These are phyloP conservation scores for Thomomys bottae DNA, from an alignment of 2,113 vertebrate genomes.

Conservation along the genomic window DNA sequence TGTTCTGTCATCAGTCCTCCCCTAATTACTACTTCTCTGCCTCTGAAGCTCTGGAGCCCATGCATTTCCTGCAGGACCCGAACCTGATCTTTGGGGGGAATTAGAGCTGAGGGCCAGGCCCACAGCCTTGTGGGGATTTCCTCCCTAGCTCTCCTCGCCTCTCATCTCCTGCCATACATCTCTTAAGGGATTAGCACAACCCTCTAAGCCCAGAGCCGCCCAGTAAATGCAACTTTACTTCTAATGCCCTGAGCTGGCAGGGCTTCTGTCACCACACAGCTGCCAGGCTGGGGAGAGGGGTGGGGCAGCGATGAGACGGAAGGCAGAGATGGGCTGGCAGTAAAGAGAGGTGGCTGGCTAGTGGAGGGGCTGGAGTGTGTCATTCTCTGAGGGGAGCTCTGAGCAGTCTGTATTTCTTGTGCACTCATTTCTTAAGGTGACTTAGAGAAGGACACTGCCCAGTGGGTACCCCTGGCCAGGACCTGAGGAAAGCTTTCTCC, in stretches of 20 bases:
- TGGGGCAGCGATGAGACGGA: not conserved
- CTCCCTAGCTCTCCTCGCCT: conserved; percentile 69
- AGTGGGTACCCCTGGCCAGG: not conserved
- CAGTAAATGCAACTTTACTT: conserved; percentile 70
- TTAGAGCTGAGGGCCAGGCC: conserved; percentile 69
- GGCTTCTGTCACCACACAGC: conserved; percentile 64
- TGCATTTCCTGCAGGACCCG: conserved; percentile 75
- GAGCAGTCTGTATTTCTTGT: not conserved
- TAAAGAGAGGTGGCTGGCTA: not conserved
- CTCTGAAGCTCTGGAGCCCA: conserved; percentile 66
- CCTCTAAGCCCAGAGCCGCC: conserved; percentile 72
- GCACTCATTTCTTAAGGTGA: not conserved
- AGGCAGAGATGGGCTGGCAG: not conserved
- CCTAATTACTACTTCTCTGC: conserved; percentile 73
- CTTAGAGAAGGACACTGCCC: not conserved
- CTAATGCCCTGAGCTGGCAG: conserved; percentile 71
- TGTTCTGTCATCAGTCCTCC: not conserved
- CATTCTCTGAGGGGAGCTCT: not conserved
- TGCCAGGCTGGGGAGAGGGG: conserved; percentile 56
- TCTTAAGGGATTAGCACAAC: conserved; percentile 78
- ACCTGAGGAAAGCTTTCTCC: not conserved
- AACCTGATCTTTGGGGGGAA: conserved; percentile 73
- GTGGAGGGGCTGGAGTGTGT: not conserved
- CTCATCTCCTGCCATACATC: conserved; percentile 79
- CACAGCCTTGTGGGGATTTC: conserved; percentile 75